These are phyloP conservation scores for Agrypnus murinus DNA, from an alignment of 2,888 invertebrate species.

Conservation along the genomic window DNA sequence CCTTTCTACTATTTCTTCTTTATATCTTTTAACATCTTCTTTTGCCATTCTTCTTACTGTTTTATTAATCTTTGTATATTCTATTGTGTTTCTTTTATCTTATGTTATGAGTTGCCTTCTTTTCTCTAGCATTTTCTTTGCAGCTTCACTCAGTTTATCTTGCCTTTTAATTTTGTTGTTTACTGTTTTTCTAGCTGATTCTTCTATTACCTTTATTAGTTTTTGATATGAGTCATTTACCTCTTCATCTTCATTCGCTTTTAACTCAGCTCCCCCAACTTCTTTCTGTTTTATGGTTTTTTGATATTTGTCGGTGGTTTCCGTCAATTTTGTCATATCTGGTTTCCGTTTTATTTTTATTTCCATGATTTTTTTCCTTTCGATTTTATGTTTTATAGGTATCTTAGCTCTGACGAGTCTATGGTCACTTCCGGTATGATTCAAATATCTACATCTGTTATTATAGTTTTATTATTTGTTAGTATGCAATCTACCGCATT, in stretches of 20 bases:
- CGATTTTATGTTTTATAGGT: slow-evolving; percentile 4
- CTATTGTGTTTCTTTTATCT: too few species aligned
- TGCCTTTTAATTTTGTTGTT: neutral
- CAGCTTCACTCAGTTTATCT: too few species aligned
- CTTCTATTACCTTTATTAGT: neutral
- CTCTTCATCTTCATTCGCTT: neutral
- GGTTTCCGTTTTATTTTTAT: too few species aligned
- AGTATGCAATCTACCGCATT: neutral
- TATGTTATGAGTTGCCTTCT: slow-evolving; percentile 19
- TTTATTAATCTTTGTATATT: too few species aligned
- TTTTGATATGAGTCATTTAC: slow-evolving; percentile 2
- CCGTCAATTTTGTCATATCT: slow-evolving; percentile 9
- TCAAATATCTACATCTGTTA: slow-evolving; percentile 14
- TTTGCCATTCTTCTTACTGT: too few species aligned
- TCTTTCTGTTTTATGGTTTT: slow-evolving; percentile 17
- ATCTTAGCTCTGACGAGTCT: too few species aligned
- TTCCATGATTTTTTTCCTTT: slow-evolving; percentile 9
- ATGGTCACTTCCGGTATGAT: slow-evolving; percentile 13
- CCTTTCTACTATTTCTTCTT: slow-evolving; percentile 13
- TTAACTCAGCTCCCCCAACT: too few species aligned
- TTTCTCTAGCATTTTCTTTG: slow-evolving; percentile 15
- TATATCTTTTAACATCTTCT: slow-evolving; percentile 3
- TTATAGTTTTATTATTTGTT: slow-evolving; percentile 3
- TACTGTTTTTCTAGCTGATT: too few species aligned
- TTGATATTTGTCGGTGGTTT: neutral